Conservation (phyloP, 1,140 invertebrate genomes). For the Gyrodactylus bullatarudis region DNA sequence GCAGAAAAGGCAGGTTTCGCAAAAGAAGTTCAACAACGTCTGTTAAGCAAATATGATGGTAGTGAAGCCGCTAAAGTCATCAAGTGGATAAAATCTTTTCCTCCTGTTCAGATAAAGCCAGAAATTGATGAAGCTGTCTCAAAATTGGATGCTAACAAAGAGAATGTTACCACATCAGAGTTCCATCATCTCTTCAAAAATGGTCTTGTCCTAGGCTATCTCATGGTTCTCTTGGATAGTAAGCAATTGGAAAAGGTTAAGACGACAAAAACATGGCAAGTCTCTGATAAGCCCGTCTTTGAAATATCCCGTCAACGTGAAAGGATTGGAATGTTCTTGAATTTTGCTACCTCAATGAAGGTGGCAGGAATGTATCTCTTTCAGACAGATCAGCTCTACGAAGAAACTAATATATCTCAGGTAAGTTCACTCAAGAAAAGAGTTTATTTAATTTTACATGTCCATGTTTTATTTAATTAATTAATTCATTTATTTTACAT, state of each 20-base stretch:
- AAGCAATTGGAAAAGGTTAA: background rate
- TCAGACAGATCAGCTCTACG: slow-evolving; percentile 3
- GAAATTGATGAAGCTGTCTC: background rate
- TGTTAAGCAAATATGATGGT: background rate
- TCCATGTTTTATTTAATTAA: too few relatives aligned
- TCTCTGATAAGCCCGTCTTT: background rate
- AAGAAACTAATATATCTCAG: slow-evolving; percentile 1
- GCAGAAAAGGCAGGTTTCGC: slow-evolving; percentile 1
- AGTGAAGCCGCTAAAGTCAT: background rate
- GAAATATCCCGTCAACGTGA: background rate
- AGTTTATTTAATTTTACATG: too few relatives aligned
- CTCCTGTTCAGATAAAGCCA: background rate
- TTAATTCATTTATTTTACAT: too few relatives aligned
- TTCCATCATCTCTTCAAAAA: background rate
- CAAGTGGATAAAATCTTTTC: background rate
- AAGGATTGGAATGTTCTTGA: background rate
- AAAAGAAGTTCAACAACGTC: background rate
- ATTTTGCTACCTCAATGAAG: background rate
- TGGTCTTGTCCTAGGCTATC: slow-evolving; percentile 2
- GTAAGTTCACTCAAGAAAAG: too few relatives aligned
- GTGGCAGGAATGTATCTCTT: background rate
- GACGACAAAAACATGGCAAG: background rate
- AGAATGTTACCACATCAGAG: background rate
- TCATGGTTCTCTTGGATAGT: background rate
- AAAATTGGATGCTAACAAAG: background rate